Evolutionary conservation across 2,888 invertebrate genomes (phyloP), one percentile per base, ranked within the genome.

Genomic region (Scaptomyza cyrtandrae): DNA sequence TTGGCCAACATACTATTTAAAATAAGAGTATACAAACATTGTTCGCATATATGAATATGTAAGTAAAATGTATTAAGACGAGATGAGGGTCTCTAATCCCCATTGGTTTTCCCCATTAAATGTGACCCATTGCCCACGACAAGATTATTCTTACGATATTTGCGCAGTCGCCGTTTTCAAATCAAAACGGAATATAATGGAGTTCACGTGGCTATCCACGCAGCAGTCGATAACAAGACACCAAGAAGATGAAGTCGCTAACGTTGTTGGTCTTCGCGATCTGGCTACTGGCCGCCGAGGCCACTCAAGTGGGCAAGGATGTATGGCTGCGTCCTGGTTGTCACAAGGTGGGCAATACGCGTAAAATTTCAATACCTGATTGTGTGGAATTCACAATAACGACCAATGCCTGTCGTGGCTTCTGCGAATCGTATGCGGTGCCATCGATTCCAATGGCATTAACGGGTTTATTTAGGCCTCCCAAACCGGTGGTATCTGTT

Each of bases 381-480:
- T 98, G 97, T 92, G 95, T 97, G 0, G 95, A 96, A 87, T 97
- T 97, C 91, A 94, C 95, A 81, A 95, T 97, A 89, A 96, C 96
- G 50, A 97, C 97, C 31, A 97, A 97, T 91, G 97, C 97, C 0
- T 97, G 97, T 90, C 94, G 97, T 14, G 97, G 97, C 0, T 97
- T 94, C 92, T 98, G 97, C 91, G 95, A 96, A 89, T 97, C 97
- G 3, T 97, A 96, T 94, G 96, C 97, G 2, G 94, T 97, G 46
- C 97, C 97, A 0, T 96, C 97, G 74, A 93, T 94, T 53, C 90
- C 90, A 5, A 86, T 86, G 72, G 52, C 53, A 3, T 4, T 75
- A 16, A 14, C 44, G 0, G 82, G 85, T 10, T 68, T 88, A 4
- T 87, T 88, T 14, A 94, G 94, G 75, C 92, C 93, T 6, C 92